A percentile compares a stretch with the other conserved stretches of the same genome.
phyloP scores from a whole-genome alignment of 1,140 invertebrate genomes.

The Drosophila willistoni region DNA sequence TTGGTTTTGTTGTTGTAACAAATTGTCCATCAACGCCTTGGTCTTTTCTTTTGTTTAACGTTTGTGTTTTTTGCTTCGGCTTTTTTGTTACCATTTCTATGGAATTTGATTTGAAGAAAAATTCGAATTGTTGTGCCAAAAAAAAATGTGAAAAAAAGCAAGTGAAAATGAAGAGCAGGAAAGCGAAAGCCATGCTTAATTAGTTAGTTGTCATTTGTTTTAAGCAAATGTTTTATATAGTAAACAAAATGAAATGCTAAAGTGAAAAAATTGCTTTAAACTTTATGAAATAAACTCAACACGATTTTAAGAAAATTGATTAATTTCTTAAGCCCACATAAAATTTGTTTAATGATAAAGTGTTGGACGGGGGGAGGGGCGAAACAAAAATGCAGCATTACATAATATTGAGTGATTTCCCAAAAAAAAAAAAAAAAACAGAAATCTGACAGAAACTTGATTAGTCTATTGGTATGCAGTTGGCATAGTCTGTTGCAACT shows the following conservation, averaged over 20 bases:
- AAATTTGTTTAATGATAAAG: background rate
- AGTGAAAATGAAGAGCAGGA: slow-evolving; percentile 20
- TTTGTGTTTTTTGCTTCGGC: background rate
- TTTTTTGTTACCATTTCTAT: slow-evolving; percentile 22
- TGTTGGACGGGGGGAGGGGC: background rate
- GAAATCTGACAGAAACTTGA: slow-evolving; percentile 9
- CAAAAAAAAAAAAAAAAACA: background rate
- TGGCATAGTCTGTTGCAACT: slow-evolving; percentile 24
- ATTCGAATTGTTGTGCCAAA: slow-evolving; percentile 10
- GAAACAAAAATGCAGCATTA: background rate
- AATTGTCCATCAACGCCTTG: slow-evolving; percentile 74
- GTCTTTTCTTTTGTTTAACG: slow-evolving; percentile 39
- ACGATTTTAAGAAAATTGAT: too few relatives aligned
- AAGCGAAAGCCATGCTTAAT: slow-evolving; percentile 22
- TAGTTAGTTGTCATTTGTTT: background rate
- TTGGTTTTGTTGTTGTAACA: slow-evolving; percentile 56
- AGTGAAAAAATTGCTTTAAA: too few relatives aligned
- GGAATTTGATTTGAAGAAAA: slow-evolving; percentile 16
- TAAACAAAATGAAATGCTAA: too few relatives aligned
- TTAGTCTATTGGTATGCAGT: slow-evolving; percentile 15
- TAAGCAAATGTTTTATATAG: too few relatives aligned
- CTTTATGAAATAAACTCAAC: too few relatives aligned
- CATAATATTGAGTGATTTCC: background rate
- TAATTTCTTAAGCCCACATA: too few relatives aligned
- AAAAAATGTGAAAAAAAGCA: slow-evolving; percentile 18